Percentiles rank a stretch among this genome's conserved stretches.
These are phyloP conservation scores for Crotalus helleri DNA, from an alignment of 2,113 vertebrate genomes.

Conservation along the genomic window DNA sequence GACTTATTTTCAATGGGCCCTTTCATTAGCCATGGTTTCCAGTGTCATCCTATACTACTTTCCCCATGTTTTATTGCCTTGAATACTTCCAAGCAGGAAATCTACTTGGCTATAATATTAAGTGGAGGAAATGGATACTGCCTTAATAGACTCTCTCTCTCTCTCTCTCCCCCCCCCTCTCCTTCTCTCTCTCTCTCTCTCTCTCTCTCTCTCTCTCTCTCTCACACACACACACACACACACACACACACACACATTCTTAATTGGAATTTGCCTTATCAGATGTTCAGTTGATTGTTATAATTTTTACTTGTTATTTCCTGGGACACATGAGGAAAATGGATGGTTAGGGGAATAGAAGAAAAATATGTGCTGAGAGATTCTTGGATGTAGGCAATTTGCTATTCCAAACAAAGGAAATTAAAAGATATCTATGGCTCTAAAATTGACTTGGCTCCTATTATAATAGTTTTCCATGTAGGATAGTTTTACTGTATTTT, in stretches of 20 bases:
- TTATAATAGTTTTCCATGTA: neutral
- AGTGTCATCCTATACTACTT: neutral
- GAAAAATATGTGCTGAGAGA: neutral
- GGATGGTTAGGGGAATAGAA: neutral
- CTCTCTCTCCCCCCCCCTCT: no score
- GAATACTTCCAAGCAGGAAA: neutral
- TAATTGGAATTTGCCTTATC: neutral
- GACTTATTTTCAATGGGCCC: neutral
- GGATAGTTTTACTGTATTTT: neutral
- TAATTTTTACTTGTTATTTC: neutral
- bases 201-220: neutral
- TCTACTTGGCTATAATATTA: neutral
- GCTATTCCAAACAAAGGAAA: conserved; percentile 11
- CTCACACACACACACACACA: no score
- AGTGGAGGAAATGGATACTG: neutral
- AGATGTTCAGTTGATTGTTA: neutral
- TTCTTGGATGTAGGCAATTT: neutral
- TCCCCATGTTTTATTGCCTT: neutral
- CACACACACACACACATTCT: neutral
- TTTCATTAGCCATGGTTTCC: neutral
- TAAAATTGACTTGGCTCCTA: neutral
- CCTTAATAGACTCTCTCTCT: neutral
- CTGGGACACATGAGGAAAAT: neutral
- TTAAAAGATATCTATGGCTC: neutral
- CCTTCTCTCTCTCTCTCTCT: no score